Evolutionary conservation across 2,888 invertebrate genomes (phyloP).

Genomic region (Drosophila nr. perissopoda): DNA sequence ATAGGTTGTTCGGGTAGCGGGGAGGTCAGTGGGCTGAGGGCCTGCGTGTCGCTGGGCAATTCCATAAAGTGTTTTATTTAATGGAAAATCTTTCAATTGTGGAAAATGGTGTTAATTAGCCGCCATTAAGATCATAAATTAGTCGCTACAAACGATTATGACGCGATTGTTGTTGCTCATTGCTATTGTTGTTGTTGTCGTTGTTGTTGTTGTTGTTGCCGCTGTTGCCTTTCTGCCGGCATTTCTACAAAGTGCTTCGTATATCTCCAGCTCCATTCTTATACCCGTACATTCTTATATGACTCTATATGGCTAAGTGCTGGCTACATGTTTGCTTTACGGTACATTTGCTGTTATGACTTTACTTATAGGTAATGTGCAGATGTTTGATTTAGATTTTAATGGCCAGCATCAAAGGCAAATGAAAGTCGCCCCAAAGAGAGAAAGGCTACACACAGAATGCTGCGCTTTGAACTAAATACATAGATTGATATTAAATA

Average conservation of each 20-base stretch:
- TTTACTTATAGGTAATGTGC: constrained; percentile 60
- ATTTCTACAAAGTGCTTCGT: constrained; percentile 64
- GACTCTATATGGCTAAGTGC: constrained; percentile 69
- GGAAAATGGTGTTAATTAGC: constrained; percentile 81
- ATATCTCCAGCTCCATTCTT: constrained; percentile 13
- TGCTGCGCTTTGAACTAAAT: neutral
- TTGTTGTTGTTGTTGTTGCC: constrained; percentile 18
- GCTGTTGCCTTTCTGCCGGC: constrained; percentile 58
- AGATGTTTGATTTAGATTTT: constrained; percentile 66
- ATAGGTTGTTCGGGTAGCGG: neutral
- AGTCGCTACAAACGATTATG: constrained; percentile 80
- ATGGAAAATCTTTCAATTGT: constrained; percentile 82
- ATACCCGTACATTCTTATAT: constrained; percentile 26
- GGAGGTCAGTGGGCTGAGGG: constrained; percentile 11
- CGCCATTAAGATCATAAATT: constrained; percentile 81
- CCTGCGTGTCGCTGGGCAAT: constrained; percentile 74
- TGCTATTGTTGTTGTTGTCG: constrained; percentile 21
- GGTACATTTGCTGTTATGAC: constrained; percentile 78
- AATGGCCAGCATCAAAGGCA: constrained; percentile 24
- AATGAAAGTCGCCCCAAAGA: constrained; percentile 46
- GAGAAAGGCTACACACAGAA: constrained; percentile 29
- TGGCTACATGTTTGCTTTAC: constrained; percentile 71
- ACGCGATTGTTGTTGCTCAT: constrained; percentile 67
- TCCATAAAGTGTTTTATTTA: constrained; percentile 81
- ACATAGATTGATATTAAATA: constrained; percentile 23